Base-by-base conservation (phyloP, 2,888 invertebrate species). In the Masnerella sp. region DNA sequence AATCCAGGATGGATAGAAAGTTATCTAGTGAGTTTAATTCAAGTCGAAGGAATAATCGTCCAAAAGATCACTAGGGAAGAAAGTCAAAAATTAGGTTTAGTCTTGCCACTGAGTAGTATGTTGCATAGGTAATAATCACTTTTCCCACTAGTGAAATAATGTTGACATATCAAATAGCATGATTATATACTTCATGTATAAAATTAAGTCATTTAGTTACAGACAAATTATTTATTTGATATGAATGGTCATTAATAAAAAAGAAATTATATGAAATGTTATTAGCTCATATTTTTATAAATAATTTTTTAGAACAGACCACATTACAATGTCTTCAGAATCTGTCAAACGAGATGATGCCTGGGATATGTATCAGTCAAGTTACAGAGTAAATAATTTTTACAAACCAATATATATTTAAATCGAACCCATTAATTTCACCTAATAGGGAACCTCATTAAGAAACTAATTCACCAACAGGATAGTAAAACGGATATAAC, bases 1-100 rank as follows among this genome's bases (percentile, higher is more conserved):
- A 89, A 91, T 84, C 91, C 92, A 0, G 92, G 92, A 0, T 92
- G 92, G 92, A 90, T 92, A 59, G 91, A 92, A 81, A 91, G 90
- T 82, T 92, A 90, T 77, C 84, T 92, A 18, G 88, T 91, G 36
- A 91, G 90, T 47, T 85, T 92, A 5, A 82, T 90, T 1, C 92
- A 92, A 81, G 88, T 89, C 0, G 89, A 89, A 9, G 89, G 88
- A 0, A 76, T 92, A 14, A 81, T 86, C 0, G 88, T 90, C 14
- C 82, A 88, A 34, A 88, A 88, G 8, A 82, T 90, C 5, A 82
- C 85, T 1, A 84, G 81, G 75, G 74, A 69, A n/a, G 75, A 83
- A 45, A 79, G 84, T 3, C 74, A 78, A 0, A 61, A 61, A 5
- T 72, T 80, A 45, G 87, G 85, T 14, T 77, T 86, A 11, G 84